phyloP scores from a whole-genome alignment of 2,888 invertebrate genomes.

The Orgyia antiqua region DNA sequence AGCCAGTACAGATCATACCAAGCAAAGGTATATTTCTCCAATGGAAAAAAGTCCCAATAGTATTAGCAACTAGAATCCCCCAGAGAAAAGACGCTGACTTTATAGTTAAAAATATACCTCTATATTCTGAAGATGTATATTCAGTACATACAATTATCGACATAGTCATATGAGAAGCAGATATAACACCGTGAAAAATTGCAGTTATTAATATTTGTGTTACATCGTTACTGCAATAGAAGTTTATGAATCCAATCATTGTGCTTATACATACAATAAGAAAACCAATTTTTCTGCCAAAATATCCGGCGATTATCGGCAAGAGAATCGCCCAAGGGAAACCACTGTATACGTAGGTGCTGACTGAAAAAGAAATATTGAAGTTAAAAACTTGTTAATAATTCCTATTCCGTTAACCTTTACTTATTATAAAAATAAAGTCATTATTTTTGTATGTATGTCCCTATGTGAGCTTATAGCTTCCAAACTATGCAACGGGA shows the following conservation, averaged over 20 bases:
- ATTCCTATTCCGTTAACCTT: no score
- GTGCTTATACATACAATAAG: conserved; percentile 10
- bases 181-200: conserved; percentile 19
- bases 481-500: no score
- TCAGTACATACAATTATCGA: conserved; percentile 16
- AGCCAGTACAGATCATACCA: conserved; percentile 19
- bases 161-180: conserved; percentile 18
- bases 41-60: conserved; percentile 33
- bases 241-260: conserved; percentile 14
- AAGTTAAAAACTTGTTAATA: no score
- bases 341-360: no score
- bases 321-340: conserved; percentile 17
- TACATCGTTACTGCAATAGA: conserved; percentile 19
- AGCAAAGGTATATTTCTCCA: conserved; percentile 32
- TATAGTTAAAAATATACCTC: conserved; percentile 26
- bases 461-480: no score
- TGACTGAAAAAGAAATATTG: no score
- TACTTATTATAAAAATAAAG: no score
- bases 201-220: conserved; percentile 26
- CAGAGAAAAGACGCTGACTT: conserved; percentile 23
- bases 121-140: conserved; percentile 12
- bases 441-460: no score
- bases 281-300: conserved; percentile 18
- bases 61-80: conserved; percentile 26
- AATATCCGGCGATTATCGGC: conserved; percentile 9